phyloP scores from a whole-genome alignment of 2,113 vertebrate species.

The Carassius gibelio region DNA sequence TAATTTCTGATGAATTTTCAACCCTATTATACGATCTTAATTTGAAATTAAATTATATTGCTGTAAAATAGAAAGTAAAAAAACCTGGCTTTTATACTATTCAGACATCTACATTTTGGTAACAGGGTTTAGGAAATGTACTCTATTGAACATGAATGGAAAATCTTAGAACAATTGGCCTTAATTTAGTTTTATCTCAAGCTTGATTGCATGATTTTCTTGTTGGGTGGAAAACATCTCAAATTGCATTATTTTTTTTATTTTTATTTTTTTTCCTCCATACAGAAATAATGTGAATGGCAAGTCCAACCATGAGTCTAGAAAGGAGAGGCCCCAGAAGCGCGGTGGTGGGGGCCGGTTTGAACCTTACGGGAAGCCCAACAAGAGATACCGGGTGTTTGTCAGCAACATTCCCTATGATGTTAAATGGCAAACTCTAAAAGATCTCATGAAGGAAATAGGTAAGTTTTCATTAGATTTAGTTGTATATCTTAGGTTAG shows the following conservation, averaged over 20 bases:
- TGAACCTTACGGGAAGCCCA: constrained; percentile 88
- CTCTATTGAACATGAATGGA: background rate
- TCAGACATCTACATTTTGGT: too few species aligned
- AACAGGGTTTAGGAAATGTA: background rate
- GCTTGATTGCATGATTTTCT: background rate
- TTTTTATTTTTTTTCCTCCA: constrained; percentile 24
- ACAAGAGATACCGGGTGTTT: constrained; percentile 91
- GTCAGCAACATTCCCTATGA: constrained; percentile 98
- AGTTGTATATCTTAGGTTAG: background rate
- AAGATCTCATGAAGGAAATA: constrained; percentile 98
- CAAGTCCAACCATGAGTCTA: constrained; percentile 78
- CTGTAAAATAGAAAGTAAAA: too few species aligned
- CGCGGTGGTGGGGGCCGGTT: constrained; percentile 84
- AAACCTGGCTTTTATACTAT: too few species aligned
- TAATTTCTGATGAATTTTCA: background rate
- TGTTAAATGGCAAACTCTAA: constrained; percentile 97
- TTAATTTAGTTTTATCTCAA: background rate
- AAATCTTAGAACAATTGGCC: background rate
- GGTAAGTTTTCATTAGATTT: constrained; percentile 75
- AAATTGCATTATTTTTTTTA: background rate
- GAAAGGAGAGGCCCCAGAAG: constrained; percentile 91
- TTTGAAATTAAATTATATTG: too few species aligned
- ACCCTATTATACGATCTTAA: too few species aligned
- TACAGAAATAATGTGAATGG: constrained; percentile 80
- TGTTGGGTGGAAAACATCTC: too few species aligned